These are phyloP conservation scores for Nylanderia fulva DNA, from an alignment of 1,140 invertebrate species.

Conservation along the genomic window DNA sequence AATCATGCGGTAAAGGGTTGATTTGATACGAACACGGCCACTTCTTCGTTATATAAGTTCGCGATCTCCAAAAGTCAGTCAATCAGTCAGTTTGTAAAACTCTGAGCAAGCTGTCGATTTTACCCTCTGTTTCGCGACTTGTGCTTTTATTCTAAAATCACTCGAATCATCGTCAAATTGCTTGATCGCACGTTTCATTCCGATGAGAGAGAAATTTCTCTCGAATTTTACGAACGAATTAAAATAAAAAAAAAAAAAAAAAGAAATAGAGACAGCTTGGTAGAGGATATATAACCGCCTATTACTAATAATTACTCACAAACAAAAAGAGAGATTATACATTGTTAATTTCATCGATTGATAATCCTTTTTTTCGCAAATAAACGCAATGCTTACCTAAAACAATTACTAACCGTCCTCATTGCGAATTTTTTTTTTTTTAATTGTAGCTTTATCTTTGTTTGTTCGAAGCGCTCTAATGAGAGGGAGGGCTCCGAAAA, in stretches of 20 bases:
- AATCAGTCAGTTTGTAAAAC: constrained; percentile 76
- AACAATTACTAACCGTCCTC: constrained; percentile 82
- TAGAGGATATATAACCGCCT: constrained; percentile 70
- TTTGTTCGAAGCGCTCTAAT: neutral
- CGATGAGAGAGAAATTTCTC: neutral
- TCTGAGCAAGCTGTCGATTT: constrained; percentile 77
- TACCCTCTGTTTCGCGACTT: constrained; percentile 10
- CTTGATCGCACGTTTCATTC: constrained; percentile 3
- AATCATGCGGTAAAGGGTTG: constrained; percentile 34
- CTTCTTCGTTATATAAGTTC: neutral
- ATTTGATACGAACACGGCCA: neutral
- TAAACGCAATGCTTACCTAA: constrained; percentile 84
- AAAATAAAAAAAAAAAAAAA: neutral
- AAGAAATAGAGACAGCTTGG: constrained; percentile 76
- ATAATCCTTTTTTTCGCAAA: constrained; percentile 80
- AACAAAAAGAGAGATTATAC: constrained; percentile 69
- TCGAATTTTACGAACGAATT: neutral
- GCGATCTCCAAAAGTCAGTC: constrained; percentile 7
- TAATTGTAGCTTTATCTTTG: constrained; percentile 55
- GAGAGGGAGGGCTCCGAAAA: neutral
- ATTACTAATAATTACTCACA: constrained; percentile 72
- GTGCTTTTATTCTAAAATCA: constrained; percentile 11
- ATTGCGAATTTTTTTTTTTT: constrained; percentile 56
- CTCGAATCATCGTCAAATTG: neutral
- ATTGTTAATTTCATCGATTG: constrained; percentile 81